Percentiles rank a stretch among this genome's conserved stretches.
phyloP scores from a whole-genome alignment of 2,888 invertebrate species.

The Pterobdella sp. region DNA sequence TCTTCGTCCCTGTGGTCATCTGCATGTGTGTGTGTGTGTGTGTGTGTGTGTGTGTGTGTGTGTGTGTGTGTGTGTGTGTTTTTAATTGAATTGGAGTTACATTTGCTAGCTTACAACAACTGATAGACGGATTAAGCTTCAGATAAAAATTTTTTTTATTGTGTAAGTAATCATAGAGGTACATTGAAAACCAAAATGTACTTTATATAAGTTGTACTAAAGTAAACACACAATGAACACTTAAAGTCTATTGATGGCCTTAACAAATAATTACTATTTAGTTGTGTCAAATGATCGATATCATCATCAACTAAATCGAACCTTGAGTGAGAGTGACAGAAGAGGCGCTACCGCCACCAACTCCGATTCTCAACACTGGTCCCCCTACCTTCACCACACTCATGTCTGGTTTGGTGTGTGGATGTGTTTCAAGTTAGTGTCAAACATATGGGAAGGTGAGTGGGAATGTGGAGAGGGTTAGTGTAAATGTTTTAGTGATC shows the following conservation, averaged over 20 bases:
- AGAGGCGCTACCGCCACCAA: constrained; percentile 96
- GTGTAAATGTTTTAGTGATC: background rate
- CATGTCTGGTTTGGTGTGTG: constrained; percentile 60
- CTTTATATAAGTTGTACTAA: background rate
- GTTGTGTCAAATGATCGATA: too few relatives aligned
- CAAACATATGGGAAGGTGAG: background rate
- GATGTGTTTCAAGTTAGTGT: background rate
- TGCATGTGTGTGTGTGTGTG: constrained; percentile 54
- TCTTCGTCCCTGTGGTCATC: constrained; percentile 66
- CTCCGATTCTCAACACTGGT: constrained; percentile 92
- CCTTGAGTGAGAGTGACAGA: constrained; percentile 65
- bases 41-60: too few relatives aligned
- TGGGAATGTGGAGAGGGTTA: background rate
- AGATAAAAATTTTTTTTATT: too few relatives aligned
- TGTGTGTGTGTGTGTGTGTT: too few relatives aligned
- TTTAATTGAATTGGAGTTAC: too few relatives aligned
- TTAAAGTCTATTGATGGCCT: too few relatives aligned
- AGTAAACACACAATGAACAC: too few relatives aligned
- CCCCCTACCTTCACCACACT: constrained; percentile 89
- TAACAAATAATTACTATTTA: too few relatives aligned
- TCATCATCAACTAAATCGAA: background rate
- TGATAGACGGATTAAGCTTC: too few relatives aligned
- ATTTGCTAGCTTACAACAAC: too few relatives aligned
- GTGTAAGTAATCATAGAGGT: too few relatives aligned
- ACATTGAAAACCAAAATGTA: too few relatives aligned